These are phyloP conservation scores for Neotoxoptera formosana DNA, from an alignment of 1,140 invertebrate genomes.

Conservation along the genomic window DNA sequence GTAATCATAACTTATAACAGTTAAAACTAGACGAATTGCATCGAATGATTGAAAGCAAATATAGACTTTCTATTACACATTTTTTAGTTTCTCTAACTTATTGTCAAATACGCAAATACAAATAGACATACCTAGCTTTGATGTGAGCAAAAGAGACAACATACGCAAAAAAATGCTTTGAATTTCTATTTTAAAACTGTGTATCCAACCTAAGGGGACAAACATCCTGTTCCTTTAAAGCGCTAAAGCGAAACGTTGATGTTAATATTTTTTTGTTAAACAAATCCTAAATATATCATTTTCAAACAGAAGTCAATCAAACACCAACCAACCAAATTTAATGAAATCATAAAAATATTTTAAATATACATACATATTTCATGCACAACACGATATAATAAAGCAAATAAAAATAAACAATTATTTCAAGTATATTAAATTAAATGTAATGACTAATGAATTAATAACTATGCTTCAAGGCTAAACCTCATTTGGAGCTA, in stretches of 20 bases:
- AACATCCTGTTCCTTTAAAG: constrained; percentile 37
- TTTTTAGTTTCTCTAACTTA: constrained; percentile 26
- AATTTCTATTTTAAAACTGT: constrained; percentile 46
- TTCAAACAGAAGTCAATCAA: neutral
- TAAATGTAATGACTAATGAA: no score
- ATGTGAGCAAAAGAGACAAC: constrained; percentile 15
- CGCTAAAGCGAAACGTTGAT: neutral
- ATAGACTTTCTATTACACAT: neutral
- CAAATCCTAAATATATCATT: neutral
- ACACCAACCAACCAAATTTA: neutral
- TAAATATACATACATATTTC: neutral
- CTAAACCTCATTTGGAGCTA: no score
- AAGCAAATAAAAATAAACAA: neutral
- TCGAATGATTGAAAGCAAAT: neutral
- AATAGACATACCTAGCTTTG: neutral
- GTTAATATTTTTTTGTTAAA: constrained; percentile 4
- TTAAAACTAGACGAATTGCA: neutral
- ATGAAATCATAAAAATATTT: neutral
- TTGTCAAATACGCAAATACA: neutral
- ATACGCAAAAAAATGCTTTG: constrained; percentile 32
- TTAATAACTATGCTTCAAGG: no score
- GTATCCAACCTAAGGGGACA: neutral
- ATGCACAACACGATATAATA: neutral
- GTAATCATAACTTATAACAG: neutral
- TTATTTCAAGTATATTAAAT: no score